These are phyloP conservation scores for Oedothorax gibbosus DNA, from an alignment of 1,140 invertebrate genomes.

Conservation along the genomic window DNA sequence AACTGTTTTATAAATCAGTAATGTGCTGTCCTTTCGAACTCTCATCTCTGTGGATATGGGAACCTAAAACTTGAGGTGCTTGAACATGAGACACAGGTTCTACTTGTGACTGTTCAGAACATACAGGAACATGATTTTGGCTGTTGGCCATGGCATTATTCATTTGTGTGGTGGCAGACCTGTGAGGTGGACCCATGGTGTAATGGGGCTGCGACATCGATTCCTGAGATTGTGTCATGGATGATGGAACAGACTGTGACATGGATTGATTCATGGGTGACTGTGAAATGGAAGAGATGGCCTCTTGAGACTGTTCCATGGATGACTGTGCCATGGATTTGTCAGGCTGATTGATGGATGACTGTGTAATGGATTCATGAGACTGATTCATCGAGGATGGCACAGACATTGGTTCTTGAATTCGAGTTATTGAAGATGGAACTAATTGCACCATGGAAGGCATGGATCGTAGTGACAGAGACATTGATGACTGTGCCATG, in stretches of 20 bases:
- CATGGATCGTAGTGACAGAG: no score
- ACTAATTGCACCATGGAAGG: no score
- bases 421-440: no score
- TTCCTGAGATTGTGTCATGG: background rate
- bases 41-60: background rate
- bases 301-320: conserved; percentile 9
- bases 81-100: conserved; percentile 22
- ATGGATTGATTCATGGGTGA: background rate
- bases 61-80: background rate
- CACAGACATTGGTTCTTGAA: no score
- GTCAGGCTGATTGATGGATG: conserved; percentile 5
- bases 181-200: conserved; percentile 8
- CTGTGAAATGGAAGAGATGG: conserved; percentile 6
- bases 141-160: background rate
- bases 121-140: background rate
- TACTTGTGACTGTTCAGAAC: background rate
- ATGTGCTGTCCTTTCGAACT: conserved; percentile 50
- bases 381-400: background rate
- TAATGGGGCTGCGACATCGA: background rate
- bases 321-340: background rate
- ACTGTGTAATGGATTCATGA: conserved; percentile 1
- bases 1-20: conserved; percentile 24
- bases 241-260: conserved; percentile 27
- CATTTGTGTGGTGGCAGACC: background rate
- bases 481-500: no score